Evolutionary conservation across 2,113 vertebrate species (phyloP).

Genomic region (Orycteropus afer): DNA sequence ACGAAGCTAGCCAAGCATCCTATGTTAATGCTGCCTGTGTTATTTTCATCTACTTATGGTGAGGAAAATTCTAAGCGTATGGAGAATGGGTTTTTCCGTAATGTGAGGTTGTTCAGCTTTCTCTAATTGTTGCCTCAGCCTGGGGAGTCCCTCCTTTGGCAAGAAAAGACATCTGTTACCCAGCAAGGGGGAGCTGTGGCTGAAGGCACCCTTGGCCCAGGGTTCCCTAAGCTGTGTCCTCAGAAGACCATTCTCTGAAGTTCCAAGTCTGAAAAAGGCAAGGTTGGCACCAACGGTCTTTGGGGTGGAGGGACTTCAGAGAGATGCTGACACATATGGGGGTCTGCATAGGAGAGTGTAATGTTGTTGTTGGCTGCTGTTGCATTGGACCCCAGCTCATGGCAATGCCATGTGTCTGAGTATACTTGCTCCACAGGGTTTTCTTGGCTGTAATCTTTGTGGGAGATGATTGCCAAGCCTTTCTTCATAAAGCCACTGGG

Average conservation of each 20-base stretch:
- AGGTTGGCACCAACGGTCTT: neutral
- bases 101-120: neutral
- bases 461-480: too few relatives aligned
- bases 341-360: neutral
- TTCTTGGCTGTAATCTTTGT: too few relatives aligned
- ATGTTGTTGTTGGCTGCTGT: neutral
- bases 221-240: neutral
- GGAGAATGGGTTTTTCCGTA: neutral
- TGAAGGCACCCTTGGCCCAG: neutral
- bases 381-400: neutral
- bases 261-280: neutral
- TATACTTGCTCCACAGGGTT: too few relatives aligned
- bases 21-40: neutral
- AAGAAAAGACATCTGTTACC: neutral
- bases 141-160: neutral
- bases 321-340: neutral
- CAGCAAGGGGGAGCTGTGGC: neutral
- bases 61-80: neutral
- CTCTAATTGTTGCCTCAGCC: neutral
- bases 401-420: neutral
- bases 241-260: neutral
- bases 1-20: neutral
- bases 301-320: neutral
- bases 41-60: neutral
- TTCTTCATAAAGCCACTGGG: too few relatives aligned